Base-by-base conservation (phyloP, 2,797 vertebrate species). In the Helicolenus hilgendorfi region DNA sequence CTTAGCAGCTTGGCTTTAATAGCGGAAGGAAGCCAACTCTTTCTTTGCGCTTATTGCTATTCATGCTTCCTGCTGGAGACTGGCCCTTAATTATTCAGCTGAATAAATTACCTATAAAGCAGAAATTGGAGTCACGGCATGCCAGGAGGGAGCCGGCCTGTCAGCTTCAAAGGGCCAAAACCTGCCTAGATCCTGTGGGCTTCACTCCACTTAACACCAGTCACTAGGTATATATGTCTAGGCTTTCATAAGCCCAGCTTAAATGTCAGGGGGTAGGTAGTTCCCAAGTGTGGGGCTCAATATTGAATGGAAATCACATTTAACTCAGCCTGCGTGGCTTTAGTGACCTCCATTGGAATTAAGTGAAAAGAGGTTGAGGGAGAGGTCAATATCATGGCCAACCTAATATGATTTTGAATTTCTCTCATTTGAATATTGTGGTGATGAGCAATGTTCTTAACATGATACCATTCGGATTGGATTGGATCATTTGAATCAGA, bases 51-150 rank as follows among this genome's bases (percentile, higher is more conserved):
- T 94, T 94, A 96, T 96, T 96, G 92, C 94, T 96, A 95, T 96
- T 93, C 96, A 94, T 93, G 86, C 86, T 88, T 89, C 87, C 94
- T 93, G 88, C 91, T 88, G 82, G 89, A 24, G 85, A 95, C 94
- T 87, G 84, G 83, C 75, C 91, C 94, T 94, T 96, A 95, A 95
- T 96, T 97, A 97, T 96, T 94, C 96, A 95, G 79, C 81, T 87
- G 95, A 94, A 97, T 97, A 96, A 96, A 97, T 97, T 96, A 96
- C 93, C 94, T 93, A 94, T 92, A 95, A 95, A 93, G 94, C 94
- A 91, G 90, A 95, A 85, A 96, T 91, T 87, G 89, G 93, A 96
- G 94, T 94, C 93, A 92, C 76, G 87, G 91, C 74, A n/a, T 94
- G 94, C 94, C 96, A 94, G 92, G 83, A 94, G 95, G 93, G 95